Conservation (phyloP, 2,888 invertebrate genomes). For the Drosophila hamatofila region DNA sequence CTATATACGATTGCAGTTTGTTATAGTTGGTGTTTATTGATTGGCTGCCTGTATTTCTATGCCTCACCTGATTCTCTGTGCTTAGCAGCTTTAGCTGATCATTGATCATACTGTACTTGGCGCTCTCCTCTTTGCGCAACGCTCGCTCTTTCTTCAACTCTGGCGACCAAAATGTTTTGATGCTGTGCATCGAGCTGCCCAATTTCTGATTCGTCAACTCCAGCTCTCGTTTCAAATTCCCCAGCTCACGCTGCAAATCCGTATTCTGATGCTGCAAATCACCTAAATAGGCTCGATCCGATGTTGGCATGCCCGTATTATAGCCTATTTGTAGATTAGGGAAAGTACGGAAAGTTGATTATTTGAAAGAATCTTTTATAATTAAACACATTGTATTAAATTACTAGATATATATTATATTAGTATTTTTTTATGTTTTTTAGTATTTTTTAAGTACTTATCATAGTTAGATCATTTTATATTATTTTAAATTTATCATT, state of each 20-base stretch:
- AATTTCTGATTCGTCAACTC: constrained; percentile 98
- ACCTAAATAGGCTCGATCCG: constrained; percentile 90
- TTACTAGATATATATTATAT: no score
- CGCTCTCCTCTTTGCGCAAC: constrained; percentile 98
- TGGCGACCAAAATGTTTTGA: constrained; percentile 99
- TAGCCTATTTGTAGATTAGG: constrained; percentile 53
- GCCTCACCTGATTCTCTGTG: constrained; percentile 97
- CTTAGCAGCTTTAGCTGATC: constrained; percentile 98
- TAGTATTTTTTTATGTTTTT: no score
- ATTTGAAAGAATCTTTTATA: background rate
- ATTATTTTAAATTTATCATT: no score
- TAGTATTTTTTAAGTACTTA: background rate
- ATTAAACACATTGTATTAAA: background rate
- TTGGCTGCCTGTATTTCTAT: no score
- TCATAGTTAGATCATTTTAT: no score
- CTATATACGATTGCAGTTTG: constrained; percentile 85
- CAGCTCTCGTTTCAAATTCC: constrained; percentile 95
- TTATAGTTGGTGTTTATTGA: background rate
- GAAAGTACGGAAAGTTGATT: background rate
- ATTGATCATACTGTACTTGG: constrained; percentile 97
- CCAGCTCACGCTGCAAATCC: constrained; percentile 96
- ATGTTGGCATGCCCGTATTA: constrained; percentile 85
- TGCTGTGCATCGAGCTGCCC: constrained; percentile 99
- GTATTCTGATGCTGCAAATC: constrained; percentile 97
- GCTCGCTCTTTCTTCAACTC: constrained; percentile 99